Evolutionary conservation across 2,888 invertebrate species (phyloP), one percentile per base, ranked within the genome.

Genomic region (Drosophila vallismaia): DNA sequence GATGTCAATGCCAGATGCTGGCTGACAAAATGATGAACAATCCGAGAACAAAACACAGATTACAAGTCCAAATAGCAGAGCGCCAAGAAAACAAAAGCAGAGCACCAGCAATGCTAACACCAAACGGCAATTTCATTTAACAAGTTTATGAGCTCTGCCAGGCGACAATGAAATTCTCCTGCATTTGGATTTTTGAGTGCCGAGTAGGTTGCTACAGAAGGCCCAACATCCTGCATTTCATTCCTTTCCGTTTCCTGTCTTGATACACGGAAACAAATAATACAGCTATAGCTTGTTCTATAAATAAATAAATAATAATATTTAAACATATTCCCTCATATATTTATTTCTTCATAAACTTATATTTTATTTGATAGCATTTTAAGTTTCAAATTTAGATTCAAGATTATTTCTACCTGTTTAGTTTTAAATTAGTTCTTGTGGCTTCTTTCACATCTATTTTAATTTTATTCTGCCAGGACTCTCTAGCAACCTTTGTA

Each of bases 1-100:
- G 68, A 64, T 79, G 78, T 78, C 78, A 63, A 67, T 78, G 74
- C 60, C 60, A 77, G 55, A 77, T 75, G 70, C 31, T 29, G 57
- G 49, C 63, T 64, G 72, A 51, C 79, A 82, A 77, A 73, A 62
- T 82, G 82, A 79, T 82, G 79, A 77, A 73, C 77, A 82, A 66
- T 53, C 52, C 53, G 42, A 36, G 57, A 52, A 63, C 56, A 64
- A 48, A 48, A 52, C 52, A 36, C 62, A 19, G 14, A 29, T n/a
- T 24, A 64, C 49, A 51, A 48, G 44, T 12, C 24, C 29, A 24
- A 44, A 42, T 63, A 36, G 36, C 36, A 36, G n/a, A 5, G 36
- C n/a, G 45, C 33, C 31, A 53, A 29, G 5, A 36, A 36, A 36
- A 36, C 46, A 52, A 40, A 44, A 66, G 19, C 46, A 62, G 7